Evolutionary conservation across 2,113 vertebrate species (phyloP).

Genomic region (Myotis davidii): DNA sequence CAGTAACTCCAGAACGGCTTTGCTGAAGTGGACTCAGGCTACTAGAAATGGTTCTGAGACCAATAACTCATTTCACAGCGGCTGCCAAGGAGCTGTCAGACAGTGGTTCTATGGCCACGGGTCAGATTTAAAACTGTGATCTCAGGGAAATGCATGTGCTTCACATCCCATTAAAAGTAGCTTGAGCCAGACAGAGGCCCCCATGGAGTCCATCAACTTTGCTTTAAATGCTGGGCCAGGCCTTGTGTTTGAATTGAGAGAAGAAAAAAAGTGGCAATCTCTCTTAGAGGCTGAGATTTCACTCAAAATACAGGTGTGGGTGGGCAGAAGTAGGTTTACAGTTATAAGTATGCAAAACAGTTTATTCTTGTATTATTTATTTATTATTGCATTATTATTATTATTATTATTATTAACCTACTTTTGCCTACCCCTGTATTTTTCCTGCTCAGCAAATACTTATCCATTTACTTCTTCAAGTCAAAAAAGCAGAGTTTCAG

Average conservation of each 20-base stretch:
- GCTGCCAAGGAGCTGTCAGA: slow-evolving; percentile 69
- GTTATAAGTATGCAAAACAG: background rate
- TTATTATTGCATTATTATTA: background rate
- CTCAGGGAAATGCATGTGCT: slow-evolving; percentile 59
- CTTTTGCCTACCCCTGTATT: background rate
- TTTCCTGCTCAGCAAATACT: slow-evolving; percentile 5
- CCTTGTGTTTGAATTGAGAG: background rate
- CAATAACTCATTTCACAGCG: slow-evolving; percentile 47
- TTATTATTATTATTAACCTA: background rate
- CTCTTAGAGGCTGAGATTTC: background rate
- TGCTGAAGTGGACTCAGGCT: slow-evolving; percentile 65
- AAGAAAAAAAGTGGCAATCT: slow-evolving; percentile 47
- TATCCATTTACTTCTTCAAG: background rate
- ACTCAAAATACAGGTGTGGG: background rate
- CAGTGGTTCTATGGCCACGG: slow-evolving; percentile 46
- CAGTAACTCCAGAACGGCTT: slow-evolving; percentile 60
- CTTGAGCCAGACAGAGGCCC: slow-evolving; percentile 26
- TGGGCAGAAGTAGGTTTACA: background rate
- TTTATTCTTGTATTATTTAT: background rate
- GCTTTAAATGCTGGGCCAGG: background rate
- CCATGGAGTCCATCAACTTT: slow-evolving; percentile 48
- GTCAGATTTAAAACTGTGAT: slow-evolving; percentile 72
- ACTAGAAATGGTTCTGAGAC: slow-evolving; percentile 51
- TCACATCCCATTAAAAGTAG: slow-evolving; percentile 57
- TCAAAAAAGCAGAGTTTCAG: background rate